Conservation (phyloP, 2,113 vertebrate species). For the Saguinus imperator region DNA sequence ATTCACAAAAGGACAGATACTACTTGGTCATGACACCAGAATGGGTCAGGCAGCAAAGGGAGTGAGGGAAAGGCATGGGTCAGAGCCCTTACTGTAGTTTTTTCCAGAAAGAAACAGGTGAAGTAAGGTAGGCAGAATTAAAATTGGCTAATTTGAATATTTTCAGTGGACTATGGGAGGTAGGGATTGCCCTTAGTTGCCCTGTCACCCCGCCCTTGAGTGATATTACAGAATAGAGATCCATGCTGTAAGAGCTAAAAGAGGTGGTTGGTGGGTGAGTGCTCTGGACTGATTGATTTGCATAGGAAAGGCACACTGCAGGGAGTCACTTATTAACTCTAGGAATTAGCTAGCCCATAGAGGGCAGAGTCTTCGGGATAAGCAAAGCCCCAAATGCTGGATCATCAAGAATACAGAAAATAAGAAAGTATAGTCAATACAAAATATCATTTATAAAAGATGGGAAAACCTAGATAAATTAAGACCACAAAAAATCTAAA, state of each 20-base stretch:
- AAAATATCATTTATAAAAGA: background rate
- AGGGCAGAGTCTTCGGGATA: background rate
- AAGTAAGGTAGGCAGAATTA: background rate
- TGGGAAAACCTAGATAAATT: background rate
- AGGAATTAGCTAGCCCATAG: background rate
- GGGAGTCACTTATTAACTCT: background rate
- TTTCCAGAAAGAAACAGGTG: background rate
- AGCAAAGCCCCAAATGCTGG: background rate
- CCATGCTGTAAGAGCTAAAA: background rate
- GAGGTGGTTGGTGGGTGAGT: no score
- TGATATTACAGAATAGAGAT: background rate
- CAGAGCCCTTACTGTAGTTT: background rate
- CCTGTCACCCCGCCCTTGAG: background rate
- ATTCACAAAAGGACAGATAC: rapidly evolving
- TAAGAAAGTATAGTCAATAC: background rate
- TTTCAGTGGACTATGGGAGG: background rate
- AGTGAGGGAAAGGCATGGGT: rapidly evolving
- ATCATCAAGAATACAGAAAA: background rate
- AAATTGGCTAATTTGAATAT: background rate
- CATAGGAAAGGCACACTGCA: background rate
- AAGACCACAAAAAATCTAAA: background rate
- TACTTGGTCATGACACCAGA: background rate
- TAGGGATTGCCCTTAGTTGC: background rate
- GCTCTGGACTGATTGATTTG: background rate
- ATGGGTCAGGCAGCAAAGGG: no score